Evolutionary conservation across 2,797 vertebrate genomes (phyloP).

Genomic region (Lacerta agilis): DNA sequence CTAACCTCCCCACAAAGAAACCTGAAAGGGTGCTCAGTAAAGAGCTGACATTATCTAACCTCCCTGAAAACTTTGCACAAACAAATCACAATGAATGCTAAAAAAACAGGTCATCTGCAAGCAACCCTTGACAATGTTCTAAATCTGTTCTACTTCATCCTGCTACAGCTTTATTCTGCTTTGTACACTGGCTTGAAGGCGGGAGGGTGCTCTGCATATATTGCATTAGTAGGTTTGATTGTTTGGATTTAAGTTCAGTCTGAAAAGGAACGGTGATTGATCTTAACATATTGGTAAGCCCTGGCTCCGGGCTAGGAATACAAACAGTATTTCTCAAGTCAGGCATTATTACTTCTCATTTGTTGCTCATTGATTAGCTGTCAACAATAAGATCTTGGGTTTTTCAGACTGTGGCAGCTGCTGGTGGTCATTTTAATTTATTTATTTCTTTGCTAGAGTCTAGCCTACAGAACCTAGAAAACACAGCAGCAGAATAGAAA

Average conservation of each 20-base stretch:
- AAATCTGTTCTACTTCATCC: background rate
- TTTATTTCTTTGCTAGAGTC: slow-evolving; percentile 30
- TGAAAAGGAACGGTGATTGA: slow-evolving; percentile 68
- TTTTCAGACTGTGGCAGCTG: slow-evolving; percentile 70
- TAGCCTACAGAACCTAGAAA: slow-evolving; percentile 45
- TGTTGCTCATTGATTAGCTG: slow-evolving; percentile 77
- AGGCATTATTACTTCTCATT: slow-evolving; percentile 76
- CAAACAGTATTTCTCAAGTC: slow-evolving; percentile 73
- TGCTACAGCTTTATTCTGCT: background rate
- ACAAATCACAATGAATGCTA: too few relatives aligned
- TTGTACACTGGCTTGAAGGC: background rate
- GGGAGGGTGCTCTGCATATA: slow-evolving; percentile 36
- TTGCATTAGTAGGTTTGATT: slow-evolving; percentile 51
- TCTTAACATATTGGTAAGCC: slow-evolving; percentile 62
- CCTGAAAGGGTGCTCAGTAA: too few relatives aligned
- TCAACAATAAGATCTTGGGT: slow-evolving; percentile 64
- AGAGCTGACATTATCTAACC: too few relatives aligned
- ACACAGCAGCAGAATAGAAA: background rate
- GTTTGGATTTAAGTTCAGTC: slow-evolving; percentile 52
- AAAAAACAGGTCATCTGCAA: too few relatives aligned
- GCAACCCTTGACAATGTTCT: background rate
- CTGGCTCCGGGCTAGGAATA: slow-evolving; percentile 61
- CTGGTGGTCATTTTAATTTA: slow-evolving; percentile 52
- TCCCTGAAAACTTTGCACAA: too few relatives aligned
- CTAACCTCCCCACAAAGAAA: too few relatives aligned